phyloP scores from a whole-genome alignment of 1,140 invertebrate species.

The Heliconius melpomene region DNA sequence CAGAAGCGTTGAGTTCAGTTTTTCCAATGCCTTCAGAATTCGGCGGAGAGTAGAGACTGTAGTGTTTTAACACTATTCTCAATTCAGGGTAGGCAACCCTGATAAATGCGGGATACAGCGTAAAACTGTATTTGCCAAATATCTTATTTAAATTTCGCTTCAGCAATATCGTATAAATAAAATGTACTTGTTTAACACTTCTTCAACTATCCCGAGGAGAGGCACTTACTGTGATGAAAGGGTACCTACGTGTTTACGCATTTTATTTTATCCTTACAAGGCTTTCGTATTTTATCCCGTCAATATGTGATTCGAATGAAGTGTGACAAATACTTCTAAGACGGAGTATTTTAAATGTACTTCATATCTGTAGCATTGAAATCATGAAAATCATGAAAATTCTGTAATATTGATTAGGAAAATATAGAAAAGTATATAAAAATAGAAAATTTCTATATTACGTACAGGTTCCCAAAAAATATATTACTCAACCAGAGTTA shows the following conservation, averaged over 20 bases:
- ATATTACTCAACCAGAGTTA: no score
- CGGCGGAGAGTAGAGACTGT: no score
- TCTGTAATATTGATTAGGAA: neutral
- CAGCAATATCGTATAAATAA: constrained; percentile 15
- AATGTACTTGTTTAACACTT: constrained; percentile 25
- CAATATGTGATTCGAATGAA: constrained; percentile 13
- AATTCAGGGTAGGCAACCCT: no score
- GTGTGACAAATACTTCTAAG: neutral
- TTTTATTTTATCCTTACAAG: constrained; percentile 34
- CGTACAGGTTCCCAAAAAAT: no score
- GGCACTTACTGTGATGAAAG: constrained; percentile 33
- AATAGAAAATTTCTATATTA: no score
- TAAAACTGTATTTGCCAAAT: neutral
- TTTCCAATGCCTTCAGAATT: no score
- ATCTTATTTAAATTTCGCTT: constrained; percentile 14
- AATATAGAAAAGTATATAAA: neutral
- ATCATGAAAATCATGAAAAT: neutral
- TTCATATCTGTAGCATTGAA: neutral
- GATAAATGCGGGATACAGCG: no score
- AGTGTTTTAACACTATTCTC: no score
- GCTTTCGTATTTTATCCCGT: constrained; percentile 27
- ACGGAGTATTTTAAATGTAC: neutral
- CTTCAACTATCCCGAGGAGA: constrained; percentile 22
- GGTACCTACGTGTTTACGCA: constrained; percentile 36
- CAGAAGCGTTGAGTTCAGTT: no score